phyloP scores from a whole-genome alignment of 2,888 invertebrate species.

The Prenolepis imparis region DNA sequence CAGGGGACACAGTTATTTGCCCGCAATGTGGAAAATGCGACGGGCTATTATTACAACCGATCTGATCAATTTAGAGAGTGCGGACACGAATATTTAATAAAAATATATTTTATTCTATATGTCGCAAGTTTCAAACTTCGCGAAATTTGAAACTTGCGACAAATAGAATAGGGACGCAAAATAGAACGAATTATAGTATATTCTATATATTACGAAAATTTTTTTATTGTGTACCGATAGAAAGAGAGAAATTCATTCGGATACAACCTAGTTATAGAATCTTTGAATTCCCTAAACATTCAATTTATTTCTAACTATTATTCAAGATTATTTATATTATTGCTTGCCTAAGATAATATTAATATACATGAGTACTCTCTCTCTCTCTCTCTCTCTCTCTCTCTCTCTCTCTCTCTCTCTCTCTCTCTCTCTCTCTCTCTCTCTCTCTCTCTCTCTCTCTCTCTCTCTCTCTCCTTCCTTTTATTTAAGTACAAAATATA shows the following conservation, averaged over 20 bases:
- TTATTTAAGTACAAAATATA: background rate
- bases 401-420: no score
- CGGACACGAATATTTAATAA: constrained; percentile 39
- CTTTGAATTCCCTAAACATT: background rate
- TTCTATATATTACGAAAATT: constrained; percentile 13
- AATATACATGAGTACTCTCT: background rate
- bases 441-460: no score
- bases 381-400: no score
- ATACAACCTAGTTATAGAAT: background rate
- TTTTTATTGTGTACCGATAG: background rate
- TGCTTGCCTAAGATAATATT: background rate
- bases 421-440: no score
- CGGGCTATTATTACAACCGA: background rate
- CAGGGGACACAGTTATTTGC: constrained; percentile 50
- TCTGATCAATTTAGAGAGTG: background rate
- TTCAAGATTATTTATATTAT: background rate
- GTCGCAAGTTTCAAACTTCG: constrained; percentile 11
- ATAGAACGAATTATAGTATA: background rate
- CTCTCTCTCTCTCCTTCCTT: no score
- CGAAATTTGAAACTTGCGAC: constrained; percentile 29
- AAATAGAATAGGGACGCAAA: no score
- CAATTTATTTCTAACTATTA: background rate
- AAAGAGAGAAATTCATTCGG: background rate
- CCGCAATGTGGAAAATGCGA: constrained; percentile 55
- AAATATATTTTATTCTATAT: constrained; percentile 43